These are phyloP conservation scores for Melanotaenia parkinsoni DNA, from an alignment of 2,797 vertebrate genomes.

Conservation along the genomic window DNA sequence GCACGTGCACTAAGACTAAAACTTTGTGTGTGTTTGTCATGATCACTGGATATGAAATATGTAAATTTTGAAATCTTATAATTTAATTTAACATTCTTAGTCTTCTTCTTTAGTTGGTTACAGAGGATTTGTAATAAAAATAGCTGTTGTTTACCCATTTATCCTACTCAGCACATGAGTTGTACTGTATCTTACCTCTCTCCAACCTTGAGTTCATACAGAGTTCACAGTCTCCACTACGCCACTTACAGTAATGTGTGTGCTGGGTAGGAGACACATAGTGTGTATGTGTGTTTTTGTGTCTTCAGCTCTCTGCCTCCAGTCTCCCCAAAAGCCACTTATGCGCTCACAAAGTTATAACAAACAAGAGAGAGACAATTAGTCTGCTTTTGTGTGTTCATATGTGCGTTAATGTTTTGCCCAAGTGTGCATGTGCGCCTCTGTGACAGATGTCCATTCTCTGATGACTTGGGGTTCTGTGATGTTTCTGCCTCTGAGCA, in stretches of 20 bases:
- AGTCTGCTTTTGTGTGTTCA: slow-evolving; percentile 40
- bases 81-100: neutral
- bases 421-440: slow-evolving; percentile 19
- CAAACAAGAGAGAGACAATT: slow-evolving; percentile 62
- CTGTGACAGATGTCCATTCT: slow-evolving; percentile 49
- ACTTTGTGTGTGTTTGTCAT: slow-evolving; percentile 1
- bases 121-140: slow-evolving; percentile 3
- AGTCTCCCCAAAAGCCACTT: slow-evolving; percentile 77
- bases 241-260: slow-evolving; percentile 59
- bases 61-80: slow-evolving; percentile 15
- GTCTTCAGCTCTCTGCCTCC: slow-evolving; percentile 43
- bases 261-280: slow-evolving; percentile 33
- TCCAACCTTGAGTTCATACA: slow-evolving; percentile 77
- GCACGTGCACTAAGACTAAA: slow-evolving; percentile 6
- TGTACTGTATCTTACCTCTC: slow-evolving; percentile 70
- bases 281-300: slow-evolving; percentile 29
- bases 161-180: slow-evolving; percentile 37
- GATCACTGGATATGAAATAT: neutral
- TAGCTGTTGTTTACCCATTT: slow-evolving; percentile 18
- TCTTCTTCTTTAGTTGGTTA: neutral
- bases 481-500: slow-evolving; percentile 41
- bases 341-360: slow-evolving; percentile 66
- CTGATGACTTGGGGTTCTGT: slow-evolving; percentile 46
- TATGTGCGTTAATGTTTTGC: slow-evolving; percentile 35
- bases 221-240: slow-evolving; percentile 74